phyloP scores from a whole-genome alignment of 2,888 invertebrate genomes.

The Dromius quadrimaculatus region DNA sequence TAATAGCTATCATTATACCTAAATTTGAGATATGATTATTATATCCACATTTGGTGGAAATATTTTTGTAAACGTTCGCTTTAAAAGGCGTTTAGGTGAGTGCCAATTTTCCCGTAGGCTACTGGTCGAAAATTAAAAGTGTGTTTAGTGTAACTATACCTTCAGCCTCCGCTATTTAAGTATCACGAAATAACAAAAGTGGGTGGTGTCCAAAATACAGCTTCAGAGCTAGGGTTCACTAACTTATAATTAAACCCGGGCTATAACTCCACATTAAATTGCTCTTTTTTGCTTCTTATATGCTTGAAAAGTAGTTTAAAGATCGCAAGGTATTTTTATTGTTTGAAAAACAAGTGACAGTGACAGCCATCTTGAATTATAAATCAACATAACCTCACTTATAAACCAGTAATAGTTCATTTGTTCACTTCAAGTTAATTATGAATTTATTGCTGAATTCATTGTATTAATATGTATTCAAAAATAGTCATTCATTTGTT shows the following conservation, averaged over 20 bases:
- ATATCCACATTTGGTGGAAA: conserved; percentile 31
- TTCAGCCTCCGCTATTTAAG: conserved; percentile 27
- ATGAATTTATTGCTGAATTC: too few relatives aligned
- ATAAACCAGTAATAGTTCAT: too few relatives aligned
- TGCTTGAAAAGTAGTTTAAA: too few relatives aligned
- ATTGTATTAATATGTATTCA: too few relatives aligned
- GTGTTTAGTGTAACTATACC: conserved; percentile 36
- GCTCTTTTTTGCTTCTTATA: too few relatives aligned
- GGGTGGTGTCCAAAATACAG: conserved; percentile 24
- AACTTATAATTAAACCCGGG: conserved; percentile 16
- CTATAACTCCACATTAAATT: conserved; percentile 22
- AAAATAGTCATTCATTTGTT: too few relatives aligned
- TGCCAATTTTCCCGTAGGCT: conserved; percentile 46
- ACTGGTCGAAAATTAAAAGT: conserved; percentile 45
- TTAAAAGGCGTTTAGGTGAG: conserved; percentile 31
- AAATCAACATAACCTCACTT: too few relatives aligned
- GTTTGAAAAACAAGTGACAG: too few relatives aligned
- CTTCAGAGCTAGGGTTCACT: background rate
- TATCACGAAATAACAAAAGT: conserved; percentile 32
- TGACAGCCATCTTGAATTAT: too few relatives aligned
- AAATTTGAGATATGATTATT: conserved; percentile 27
- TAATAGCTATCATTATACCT: conserved; percentile 30
- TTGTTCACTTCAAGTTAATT: too few relatives aligned
- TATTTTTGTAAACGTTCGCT: conserved; percentile 35
- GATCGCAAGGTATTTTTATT: too few relatives aligned